Evolutionary conservation across 2,113 vertebrate genomes (phyloP).

Genomic region (Semnopithecus entellus): DNA sequence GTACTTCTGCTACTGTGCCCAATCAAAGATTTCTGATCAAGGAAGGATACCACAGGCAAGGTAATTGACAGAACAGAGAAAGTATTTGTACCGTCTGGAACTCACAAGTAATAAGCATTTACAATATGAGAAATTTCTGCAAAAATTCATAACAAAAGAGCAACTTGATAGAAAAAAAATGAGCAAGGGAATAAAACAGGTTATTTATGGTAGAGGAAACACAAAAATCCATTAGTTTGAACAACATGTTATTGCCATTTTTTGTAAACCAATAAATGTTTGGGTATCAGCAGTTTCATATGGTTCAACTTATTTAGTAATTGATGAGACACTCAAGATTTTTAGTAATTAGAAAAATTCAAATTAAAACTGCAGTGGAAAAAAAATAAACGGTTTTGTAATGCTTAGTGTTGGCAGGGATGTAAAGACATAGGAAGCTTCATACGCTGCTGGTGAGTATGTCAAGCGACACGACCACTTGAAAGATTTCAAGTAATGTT

Average conservation of each 20-base stretch:
- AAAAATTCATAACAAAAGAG: neutral
- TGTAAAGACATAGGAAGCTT: neutral
- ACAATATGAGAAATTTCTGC: neutral
- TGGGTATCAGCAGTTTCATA: neutral
- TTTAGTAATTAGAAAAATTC: neutral
- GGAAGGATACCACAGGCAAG: neutral
- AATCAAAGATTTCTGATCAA: neutral
- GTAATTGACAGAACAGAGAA: neutral
- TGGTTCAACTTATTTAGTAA: neutral
- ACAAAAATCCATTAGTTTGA: neutral
- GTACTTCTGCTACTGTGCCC: neutral
- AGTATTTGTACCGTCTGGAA: neutral
- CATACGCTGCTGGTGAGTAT: neutral
- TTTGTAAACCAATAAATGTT: neutral
- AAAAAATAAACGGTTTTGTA: neutral
- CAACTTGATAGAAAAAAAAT: neutral
- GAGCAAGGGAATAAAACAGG: neutral
- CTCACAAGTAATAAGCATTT: neutral
- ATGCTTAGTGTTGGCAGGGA: neutral
- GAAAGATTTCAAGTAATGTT: neutral
- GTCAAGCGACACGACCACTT: neutral
- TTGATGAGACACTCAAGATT: neutral
- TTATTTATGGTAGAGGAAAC: neutral
- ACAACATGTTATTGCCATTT: neutral
- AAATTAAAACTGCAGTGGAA: neutral